phyloP scores from a whole-genome alignment of 2,888 invertebrate genomes.

The Andrena fulva region DNA sequence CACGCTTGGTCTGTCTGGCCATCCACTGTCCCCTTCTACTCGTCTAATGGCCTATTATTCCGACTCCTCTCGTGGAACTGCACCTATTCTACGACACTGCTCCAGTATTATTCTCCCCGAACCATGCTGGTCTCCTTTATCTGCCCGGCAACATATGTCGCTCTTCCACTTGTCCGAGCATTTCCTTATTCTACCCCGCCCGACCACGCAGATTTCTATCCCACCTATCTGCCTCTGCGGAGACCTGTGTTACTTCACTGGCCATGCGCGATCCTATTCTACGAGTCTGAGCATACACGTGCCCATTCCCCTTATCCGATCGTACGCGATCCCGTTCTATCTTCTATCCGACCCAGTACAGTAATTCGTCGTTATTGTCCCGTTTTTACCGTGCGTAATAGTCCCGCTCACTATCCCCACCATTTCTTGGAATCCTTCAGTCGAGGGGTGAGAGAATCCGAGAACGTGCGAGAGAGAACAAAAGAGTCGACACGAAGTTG shows the following conservation, averaged over 20 bases:
- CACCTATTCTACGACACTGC: neutral
- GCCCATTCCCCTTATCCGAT: neutral
- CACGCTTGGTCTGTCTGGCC: neutral
- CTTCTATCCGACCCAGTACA: neutral
- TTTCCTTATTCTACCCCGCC: conserved; percentile 13
- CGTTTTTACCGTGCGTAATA: too few relatives aligned
- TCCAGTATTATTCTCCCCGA: neutral
- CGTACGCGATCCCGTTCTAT: conserved; percentile 1
- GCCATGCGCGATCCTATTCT: conserved; percentile 1
- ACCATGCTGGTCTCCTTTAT: neutral
- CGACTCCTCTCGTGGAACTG: too few relatives aligned
- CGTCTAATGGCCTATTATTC: too few relatives aligned
- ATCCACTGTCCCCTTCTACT: too few relatives aligned
- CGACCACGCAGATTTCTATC: conserved; percentile 10
- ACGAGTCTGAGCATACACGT: neutral
- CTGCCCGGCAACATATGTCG: conserved; percentile 7
- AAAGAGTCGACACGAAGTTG: too few relatives aligned
- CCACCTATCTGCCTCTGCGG: neutral
- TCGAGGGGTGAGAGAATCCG: too few relatives aligned
- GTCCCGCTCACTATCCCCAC: too few relatives aligned
- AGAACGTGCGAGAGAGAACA: too few relatives aligned
- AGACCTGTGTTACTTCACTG: neutral
- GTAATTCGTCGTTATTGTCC: too few relatives aligned
- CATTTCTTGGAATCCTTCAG: too few relatives aligned
- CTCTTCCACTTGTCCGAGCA: conserved; percentile 21